phyloP scores from a whole-genome alignment of 2,888 invertebrate species.

The Oxyteleia sp. region DNA sequence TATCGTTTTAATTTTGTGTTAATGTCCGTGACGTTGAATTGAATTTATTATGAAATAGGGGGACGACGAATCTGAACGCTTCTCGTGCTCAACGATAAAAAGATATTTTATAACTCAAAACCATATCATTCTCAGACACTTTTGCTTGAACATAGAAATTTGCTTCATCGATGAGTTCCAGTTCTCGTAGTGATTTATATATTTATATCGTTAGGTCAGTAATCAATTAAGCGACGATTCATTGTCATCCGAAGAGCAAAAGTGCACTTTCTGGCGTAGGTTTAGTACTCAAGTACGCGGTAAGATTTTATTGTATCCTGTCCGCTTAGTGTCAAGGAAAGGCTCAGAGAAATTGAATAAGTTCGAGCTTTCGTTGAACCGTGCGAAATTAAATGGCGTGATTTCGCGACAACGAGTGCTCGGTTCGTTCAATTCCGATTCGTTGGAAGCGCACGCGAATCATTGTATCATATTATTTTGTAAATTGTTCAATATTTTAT shows the following conservation, averaged over 20 bases:
- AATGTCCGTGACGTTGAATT: constrained; percentile 26
- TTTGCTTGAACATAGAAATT: constrained; percentile 11
- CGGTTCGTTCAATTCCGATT: neutral
- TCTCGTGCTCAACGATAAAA: constrained; percentile 27
- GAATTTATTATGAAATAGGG: constrained; percentile 21
- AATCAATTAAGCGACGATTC: constrained; percentile 23
- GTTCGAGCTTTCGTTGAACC: neutral
- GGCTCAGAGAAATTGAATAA: constrained; percentile 10
- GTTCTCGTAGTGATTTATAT: constrained; percentile 34
- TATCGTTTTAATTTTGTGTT: constrained; percentile 26
- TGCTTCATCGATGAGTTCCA: constrained; percentile 10
- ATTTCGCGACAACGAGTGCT: neutral
- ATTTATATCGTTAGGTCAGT: constrained; percentile 45
- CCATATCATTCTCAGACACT: constrained; percentile 40
- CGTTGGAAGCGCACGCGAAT: neutral
- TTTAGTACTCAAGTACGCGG: constrained; percentile 31
- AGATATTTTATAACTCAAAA: constrained; percentile 24
- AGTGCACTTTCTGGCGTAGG: constrained; percentile 40
- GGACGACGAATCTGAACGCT: neutral
- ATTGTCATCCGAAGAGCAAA: constrained; percentile 20
- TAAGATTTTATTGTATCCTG: constrained; percentile 18
- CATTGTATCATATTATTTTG: constrained; percentile 42
- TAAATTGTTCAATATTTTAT: constrained; percentile 37
- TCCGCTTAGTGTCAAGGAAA: constrained; percentile 5
- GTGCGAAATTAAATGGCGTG: neutral